Evolutionary conservation across 1,140 invertebrate species (phyloP), one percentile per base, ranked within the genome.

Genomic region (Amyelois transitella): DNA sequence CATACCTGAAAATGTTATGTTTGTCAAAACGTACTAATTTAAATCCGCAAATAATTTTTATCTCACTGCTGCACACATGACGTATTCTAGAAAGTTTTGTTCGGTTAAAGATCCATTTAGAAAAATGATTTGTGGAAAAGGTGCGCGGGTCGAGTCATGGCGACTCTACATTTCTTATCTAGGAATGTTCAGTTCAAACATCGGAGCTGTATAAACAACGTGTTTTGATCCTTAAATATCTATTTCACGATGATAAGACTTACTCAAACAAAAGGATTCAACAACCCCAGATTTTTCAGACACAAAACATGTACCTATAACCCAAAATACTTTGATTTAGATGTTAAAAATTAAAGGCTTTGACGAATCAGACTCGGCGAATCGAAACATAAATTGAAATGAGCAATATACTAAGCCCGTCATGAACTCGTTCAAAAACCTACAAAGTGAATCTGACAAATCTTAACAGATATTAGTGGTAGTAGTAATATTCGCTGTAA

Each of bases 181-280:
- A 51, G 63, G 78, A 74, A 78, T 81, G 67, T 69, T 43, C 58
- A 62, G 58, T 64, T 62, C 63, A 78, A 75, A 85, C 81, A 81
- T 60, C 68, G 56, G 66, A 62, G 59, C 64, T 71, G 61, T 62
- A 73, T 75, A 76, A 77, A 77, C 67, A 75, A 70, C 60, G 72
- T 70, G 65, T 66, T 66, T 68, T 66, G 66, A 75, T 78, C 72
- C 65, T 67, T 63, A 60, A 25, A 52, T 48, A 56, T 53, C 24
- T 69, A 50, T 56, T 52, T 51, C 45, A 57, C 54, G 43, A 51
- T 44, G 72, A 74, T 71, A 74, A 75, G 54, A 38, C 44, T 55
- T 54, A 55, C 20, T 18, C 18, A 48, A 21, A 48, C 19, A 48
- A 10, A 19, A 48, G 12, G 45, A 47, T 51, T 22, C 43, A 57